Evolutionary conservation across 1,140 invertebrate species (phyloP).

Genomic region (Aphaenogaster rudis): DNA sequence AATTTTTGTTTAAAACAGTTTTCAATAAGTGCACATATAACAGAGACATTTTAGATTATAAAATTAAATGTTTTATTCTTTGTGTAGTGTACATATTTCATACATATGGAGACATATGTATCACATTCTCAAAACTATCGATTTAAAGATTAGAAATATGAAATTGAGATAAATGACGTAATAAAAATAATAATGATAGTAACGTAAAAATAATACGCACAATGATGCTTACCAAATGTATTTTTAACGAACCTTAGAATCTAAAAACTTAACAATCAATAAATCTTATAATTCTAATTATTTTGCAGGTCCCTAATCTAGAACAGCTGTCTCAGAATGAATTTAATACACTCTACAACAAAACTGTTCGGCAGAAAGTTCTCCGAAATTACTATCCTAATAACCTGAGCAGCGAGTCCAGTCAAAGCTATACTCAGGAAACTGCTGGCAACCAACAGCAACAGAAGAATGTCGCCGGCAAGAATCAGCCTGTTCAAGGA

Average conservation of each 20-base stretch:
- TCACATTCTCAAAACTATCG: no score
- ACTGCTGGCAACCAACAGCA: slow-evolving; percentile 63
- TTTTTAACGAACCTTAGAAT: not conserved
- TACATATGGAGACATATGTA: no score
- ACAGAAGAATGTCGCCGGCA: slow-evolving; percentile 38
- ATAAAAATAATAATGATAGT: not conserved
- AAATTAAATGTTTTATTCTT: no score
- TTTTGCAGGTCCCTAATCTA: slow-evolving; percentile 79
- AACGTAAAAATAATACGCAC: not conserved
- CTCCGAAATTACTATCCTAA: slow-evolving; percentile 81
- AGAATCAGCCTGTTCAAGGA: slow-evolving; percentile 69
- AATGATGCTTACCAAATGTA: not conserved
- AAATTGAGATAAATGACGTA: not conserved
- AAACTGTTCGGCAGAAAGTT: slow-evolving; percentile 85
- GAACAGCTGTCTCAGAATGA: slow-evolving; percentile 85
- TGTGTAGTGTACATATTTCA: no score
- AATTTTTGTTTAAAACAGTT: no score
- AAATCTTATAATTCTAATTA: slow-evolving; percentile 16
- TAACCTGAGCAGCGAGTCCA: slow-evolving; percentile 62
- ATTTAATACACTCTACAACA: slow-evolving; percentile 86
- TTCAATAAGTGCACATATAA: no score
- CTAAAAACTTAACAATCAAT: not conserved
- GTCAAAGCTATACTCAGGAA: slow-evolving; percentile 63
- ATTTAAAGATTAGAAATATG: no score
- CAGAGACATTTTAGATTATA: no score